phyloP scores from a whole-genome alignment of 2,797 vertebrate species.

The Champsocephalus gunnari region DNA sequence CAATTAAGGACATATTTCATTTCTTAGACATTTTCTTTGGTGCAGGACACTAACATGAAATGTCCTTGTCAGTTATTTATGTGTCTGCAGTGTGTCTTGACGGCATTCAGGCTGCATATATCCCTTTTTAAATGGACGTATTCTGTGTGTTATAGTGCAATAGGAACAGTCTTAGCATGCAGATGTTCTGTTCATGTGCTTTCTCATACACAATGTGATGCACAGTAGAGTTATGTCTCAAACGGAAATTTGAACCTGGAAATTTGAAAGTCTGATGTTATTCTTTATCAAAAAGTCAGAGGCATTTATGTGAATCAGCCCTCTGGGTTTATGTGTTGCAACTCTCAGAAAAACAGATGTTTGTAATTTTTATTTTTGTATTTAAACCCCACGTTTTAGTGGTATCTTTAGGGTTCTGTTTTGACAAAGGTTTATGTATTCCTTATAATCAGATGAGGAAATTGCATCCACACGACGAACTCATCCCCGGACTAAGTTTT shows the following conservation, averaged over 20 bases:
- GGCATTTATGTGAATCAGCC: conserved; percentile 49
- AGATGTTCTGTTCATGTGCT: conserved; percentile 33
- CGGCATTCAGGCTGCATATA: conserved; percentile 30
- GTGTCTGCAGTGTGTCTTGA: conserved; percentile 22
- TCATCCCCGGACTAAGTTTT: conserved; percentile 11
- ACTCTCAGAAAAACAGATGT: conserved; percentile 58
- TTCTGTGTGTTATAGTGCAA: conserved; percentile 59
- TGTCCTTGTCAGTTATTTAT: conserved; percentile 18
- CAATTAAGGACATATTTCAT: conserved; percentile 52
- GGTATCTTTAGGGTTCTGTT: conserved; percentile 34
- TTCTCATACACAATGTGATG: conserved; percentile 36
- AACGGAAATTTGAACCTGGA: conserved; percentile 55
- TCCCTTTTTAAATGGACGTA: conserved; percentile 50
- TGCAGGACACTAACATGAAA: conserved; percentile 69
- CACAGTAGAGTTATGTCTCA: conserved; percentile 32
- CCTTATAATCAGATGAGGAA: conserved; percentile 33
- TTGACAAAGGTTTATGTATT: conserved; percentile 29
- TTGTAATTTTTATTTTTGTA: conserved; percentile 9
- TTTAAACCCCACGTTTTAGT: conserved; percentile 41
- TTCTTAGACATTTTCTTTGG: conserved; percentile 40
- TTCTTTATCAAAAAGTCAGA: conserved; percentile 47
- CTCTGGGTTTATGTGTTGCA: conserved; percentile 40
- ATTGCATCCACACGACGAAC: conserved; percentile 29
- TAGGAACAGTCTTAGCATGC: conserved; percentile 43
- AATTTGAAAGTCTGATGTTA: conserved; percentile 63